Evolutionary conservation across 2,113 vertebrate species (phyloP).

Genomic region (Enhydra lutris): DNA sequence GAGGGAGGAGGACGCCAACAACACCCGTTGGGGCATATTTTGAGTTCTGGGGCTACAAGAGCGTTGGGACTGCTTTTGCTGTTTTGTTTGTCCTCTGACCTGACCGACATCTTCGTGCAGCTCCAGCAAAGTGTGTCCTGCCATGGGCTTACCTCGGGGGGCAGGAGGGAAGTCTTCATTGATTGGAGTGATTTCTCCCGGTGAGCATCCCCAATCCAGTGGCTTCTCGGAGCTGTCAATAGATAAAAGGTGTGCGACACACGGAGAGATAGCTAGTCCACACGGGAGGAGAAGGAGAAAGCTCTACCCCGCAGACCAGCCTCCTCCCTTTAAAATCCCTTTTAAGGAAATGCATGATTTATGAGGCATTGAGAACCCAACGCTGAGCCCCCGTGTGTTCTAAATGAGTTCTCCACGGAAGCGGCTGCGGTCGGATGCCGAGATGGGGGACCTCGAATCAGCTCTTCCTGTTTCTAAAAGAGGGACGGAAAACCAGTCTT

Average conservation of each 20-base stretch:
- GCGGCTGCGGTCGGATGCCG: conserved; percentile 38
- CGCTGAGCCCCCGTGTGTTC: conserved; percentile 19
- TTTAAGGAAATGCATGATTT: conserved; percentile 72
- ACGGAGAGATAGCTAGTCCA: background rate
- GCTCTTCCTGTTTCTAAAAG: conserved; percentile 42
- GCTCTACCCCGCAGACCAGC: background rate
- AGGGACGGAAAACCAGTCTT: background rate
- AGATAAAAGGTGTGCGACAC: background rate
- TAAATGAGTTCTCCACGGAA: conserved; percentile 56
- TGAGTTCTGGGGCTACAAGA: background rate
- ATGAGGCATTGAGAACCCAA: conserved; percentile 72
- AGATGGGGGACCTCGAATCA: background rate
- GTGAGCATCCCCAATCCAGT: background rate
- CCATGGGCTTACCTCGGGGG: accelerated
- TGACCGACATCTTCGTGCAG: background rate
- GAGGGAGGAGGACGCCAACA: background rate
- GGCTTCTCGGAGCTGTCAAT: background rate
- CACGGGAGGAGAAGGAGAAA: background rate
- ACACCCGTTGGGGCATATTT: too few relatives aligned
- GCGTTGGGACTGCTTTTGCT: background rate
- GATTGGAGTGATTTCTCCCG: background rate
- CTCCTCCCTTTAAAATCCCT: conserved; percentile 63
- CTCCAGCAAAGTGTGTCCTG: background rate
- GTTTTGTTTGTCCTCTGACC: background rate
- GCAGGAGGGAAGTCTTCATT: background rate